A percentile compares a stretch with the other conserved stretches of the same genome.
phyloP scores from a whole-genome alignment of 30 jellyfish, hydroid and myxozoan genomes.

The Aurelia aurita complex sp. Pacific region DNA sequence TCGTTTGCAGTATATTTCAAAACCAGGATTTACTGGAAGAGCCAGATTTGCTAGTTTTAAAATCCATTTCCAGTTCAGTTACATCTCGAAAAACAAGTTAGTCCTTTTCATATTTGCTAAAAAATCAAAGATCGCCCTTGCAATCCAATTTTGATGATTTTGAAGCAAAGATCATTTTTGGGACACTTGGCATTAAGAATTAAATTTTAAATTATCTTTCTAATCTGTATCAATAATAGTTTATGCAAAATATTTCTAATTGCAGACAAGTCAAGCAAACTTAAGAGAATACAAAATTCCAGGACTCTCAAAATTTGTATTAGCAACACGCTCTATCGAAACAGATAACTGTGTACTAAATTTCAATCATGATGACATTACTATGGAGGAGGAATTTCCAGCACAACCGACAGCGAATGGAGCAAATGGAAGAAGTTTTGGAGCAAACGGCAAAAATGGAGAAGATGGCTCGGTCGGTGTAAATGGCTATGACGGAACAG shows the following conservation, averaged over 20 bases:
- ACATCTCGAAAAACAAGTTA: too few species aligned
- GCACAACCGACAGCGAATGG: neutral
- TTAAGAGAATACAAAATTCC: neutral
- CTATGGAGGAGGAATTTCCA: neutral
- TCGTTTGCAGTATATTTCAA: too few species aligned
- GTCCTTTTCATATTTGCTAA: too few species aligned
- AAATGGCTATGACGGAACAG: constrained; percentile 17
- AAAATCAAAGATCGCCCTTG: too few species aligned
- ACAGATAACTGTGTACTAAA: neutral
- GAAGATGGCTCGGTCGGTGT: constrained; percentile 20
- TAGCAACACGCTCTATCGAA: neutral
- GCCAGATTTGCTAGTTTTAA: too few species aligned
- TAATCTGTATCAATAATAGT: too few species aligned
- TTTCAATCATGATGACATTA: constrained; percentile 1
- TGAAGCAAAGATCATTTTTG: too few species aligned
- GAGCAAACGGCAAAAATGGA: neutral
- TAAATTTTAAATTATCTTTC: too few species aligned
- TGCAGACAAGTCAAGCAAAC: neutral
- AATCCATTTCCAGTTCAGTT: too few species aligned
- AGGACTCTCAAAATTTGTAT: neutral
- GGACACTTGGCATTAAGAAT: too few species aligned
- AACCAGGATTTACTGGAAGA: too few species aligned
- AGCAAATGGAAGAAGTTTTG: neutral
- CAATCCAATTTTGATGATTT: too few species aligned
- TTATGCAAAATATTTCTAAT: neutral